phyloP scores from a whole-genome alignment of 2,797 vertebrate genomes.

The Hapalemur alaotrensis region DNA sequence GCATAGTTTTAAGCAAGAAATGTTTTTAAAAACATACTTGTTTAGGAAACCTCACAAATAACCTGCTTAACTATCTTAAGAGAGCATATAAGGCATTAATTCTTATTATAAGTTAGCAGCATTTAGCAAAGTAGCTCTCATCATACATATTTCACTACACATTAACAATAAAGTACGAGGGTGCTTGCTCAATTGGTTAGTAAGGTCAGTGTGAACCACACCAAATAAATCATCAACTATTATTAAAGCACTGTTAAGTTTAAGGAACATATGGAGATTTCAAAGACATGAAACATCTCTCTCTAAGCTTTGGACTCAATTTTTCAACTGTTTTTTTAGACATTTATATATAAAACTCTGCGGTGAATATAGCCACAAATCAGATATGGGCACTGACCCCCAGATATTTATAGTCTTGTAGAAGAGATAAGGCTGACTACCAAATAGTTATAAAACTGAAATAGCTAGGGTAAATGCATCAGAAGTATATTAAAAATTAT shows the following conservation, averaged over 20 bases:
- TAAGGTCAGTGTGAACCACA: neutral
- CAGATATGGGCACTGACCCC: neutral
- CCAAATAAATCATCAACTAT: constrained; percentile 27
- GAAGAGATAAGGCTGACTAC: neutral
- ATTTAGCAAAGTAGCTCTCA: neutral
- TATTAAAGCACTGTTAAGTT: neutral
- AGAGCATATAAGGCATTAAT: neutral
- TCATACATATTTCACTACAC: neutral
- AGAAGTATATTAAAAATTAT: neutral
- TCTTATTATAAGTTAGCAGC: neutral
- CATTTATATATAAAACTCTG: neutral
- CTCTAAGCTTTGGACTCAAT: neutral
- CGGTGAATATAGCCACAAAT: neutral
- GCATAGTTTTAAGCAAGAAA: neutral
- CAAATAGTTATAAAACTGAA: neutral
- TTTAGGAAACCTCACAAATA: constrained; percentile 32
- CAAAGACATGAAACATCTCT: neutral
- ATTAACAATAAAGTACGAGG: neutral
- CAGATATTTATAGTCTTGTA: neutral
- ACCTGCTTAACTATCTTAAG: neutral
- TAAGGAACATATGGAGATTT: neutral
- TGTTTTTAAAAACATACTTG: neutral
- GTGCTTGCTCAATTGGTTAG: neutral
- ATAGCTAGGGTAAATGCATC: neutral
- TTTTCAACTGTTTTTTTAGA: neutral